Conservation (phyloP, 2,888 invertebrate genomes). For the Epinotia ramella region DNA sequence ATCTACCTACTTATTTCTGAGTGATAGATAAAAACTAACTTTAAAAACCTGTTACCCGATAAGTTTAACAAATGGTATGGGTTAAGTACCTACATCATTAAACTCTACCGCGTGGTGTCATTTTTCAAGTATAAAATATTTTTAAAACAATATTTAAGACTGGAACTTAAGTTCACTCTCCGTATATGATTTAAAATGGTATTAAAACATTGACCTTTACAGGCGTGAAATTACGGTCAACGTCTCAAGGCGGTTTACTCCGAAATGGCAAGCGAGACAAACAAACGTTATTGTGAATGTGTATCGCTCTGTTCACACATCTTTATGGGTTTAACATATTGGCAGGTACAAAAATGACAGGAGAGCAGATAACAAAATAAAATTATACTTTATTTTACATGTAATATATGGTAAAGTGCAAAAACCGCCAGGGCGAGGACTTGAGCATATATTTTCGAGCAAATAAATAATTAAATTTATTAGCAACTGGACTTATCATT, state of each 20-base stretch:
- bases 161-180: conserved; percentile 1
- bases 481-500: too few species aligned
- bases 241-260: conserved; percentile 9
- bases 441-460: too few species aligned
- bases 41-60: too few species aligned
- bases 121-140: neutral
- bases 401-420: too few species aligned
- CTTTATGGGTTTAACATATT: neutral
- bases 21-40: too few species aligned
- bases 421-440: too few species aligned
- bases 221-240: conserved; percentile 24
- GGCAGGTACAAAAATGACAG: neutral
- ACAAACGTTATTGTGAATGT: conserved; percentile 4
- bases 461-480: too few species aligned
- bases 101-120: neutral
- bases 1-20: too few species aligned
- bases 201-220: conserved; percentile 39
- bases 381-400: neutral
- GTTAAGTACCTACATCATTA: neutral
- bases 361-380: neutral
- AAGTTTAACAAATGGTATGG: neutral
- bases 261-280: conserved; percentile 34
- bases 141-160: neutral
- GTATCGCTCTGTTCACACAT: neutral
- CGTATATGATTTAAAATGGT: conserved; percentile 26